Evolutionary conservation across 2,797 vertebrate species (phyloP).

Genomic region (Carcharodon carcharias): DNA sequence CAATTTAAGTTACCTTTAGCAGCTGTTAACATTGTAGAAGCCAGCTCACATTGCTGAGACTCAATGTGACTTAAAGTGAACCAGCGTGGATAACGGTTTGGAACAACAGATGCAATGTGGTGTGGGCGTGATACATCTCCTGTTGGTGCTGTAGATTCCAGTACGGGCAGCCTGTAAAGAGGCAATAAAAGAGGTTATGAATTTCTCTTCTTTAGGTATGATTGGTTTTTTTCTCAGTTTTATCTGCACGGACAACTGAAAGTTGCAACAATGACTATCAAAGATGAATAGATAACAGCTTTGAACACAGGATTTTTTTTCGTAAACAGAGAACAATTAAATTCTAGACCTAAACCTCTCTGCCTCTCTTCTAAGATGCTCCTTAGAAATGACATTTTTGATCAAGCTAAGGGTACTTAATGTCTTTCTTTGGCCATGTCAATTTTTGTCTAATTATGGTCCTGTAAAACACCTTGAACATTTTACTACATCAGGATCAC

Average conservation of each 20-base stretch:
- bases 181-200: neutral
- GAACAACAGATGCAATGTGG: constrained; percentile 86
- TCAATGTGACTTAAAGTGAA: constrained; percentile 98
- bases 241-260: neutral
- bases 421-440: neutral
- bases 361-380: neutral
- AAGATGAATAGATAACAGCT: neutral
- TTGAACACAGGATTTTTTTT: neutral
- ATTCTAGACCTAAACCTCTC: neutral
- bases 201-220: neutral
- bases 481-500: neutral
- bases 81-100: constrained; percentile 91
- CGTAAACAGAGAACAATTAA: neutral
- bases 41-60: constrained; percentile 97
- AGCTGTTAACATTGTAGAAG: constrained; percentile 96
- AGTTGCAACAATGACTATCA: neutral
- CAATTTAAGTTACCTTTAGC: constrained; percentile 81
- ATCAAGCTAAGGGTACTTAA: neutral
- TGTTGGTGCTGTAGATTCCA: constrained; percentile 78
- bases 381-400: neutral
- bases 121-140: constrained; percentile 81
- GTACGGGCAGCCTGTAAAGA: constrained; percentile 77
- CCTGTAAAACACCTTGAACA: neutral
- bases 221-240: neutral
- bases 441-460: neutral